Conservation (phyloP, 2,113 vertebrate species). For the Cottus gobio region DNA sequence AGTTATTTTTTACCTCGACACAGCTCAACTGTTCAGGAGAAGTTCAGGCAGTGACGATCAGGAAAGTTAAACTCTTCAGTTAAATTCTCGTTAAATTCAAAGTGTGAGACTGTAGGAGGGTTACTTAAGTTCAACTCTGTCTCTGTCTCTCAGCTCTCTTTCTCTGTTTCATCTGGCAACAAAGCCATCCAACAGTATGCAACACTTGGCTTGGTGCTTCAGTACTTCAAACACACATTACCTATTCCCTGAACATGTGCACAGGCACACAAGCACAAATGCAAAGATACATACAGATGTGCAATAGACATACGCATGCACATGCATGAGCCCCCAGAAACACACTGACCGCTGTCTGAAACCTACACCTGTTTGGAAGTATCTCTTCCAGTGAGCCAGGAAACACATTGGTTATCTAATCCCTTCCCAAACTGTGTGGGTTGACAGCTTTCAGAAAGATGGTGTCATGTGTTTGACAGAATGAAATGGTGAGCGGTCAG, state of each 20-base stretch:
- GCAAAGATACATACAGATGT: conserved; percentile 23
- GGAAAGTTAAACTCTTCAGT: conserved; percentile 64
- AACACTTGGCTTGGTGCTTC: conserved; percentile 60
- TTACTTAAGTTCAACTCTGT: conserved; percentile 70
- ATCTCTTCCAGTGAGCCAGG: conserved; percentile 16
- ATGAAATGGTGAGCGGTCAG: conserved; percentile 38
- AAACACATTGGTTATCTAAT: conserved; percentile 44
- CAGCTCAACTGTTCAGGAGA: conserved; percentile 29
- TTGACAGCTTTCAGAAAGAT: conserved; percentile 31
- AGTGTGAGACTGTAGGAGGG: conserved; percentile 58
- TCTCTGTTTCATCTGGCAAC: conserved; percentile 73
- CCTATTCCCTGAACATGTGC: conserved; percentile 60
- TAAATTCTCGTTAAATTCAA: conserved; percentile 65
- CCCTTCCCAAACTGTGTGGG: conserved; percentile 30
- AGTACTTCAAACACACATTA: conserved; percentile 68
- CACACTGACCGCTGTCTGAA: conserved; percentile 30
- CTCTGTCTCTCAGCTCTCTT: conserved; percentile 35
- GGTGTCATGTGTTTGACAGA: conserved; percentile 28
- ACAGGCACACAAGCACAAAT: conserved; percentile 39
- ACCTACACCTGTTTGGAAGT: conserved; percentile 45
- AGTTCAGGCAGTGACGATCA: conserved; percentile 53
- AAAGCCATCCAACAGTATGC: conserved; percentile 70
- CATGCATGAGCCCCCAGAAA: conserved; percentile 15
- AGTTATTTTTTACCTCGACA: conserved; percentile 37
- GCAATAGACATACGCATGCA: neutral